phyloP scores from a whole-genome alignment of 2,797 vertebrate genomes.

The Sebastes umbrosus region DNA sequence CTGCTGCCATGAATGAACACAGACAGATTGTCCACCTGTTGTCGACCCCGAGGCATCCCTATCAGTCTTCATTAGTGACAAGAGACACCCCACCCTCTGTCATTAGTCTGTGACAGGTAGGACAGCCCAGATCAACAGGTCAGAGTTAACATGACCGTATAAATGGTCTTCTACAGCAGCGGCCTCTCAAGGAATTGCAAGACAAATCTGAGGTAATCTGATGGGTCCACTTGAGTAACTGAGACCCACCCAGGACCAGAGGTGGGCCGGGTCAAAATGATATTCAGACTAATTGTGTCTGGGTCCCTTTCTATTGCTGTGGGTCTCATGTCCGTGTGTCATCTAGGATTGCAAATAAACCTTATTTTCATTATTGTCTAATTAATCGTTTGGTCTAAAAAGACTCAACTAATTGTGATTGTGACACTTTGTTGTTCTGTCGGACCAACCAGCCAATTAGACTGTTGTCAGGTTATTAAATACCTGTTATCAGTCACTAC shows the following conservation, averaged over 20 bases:
- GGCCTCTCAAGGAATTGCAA: neutral
- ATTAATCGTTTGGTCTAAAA: neutral
- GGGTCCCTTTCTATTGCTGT: neutral
- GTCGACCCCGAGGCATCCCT: slow-evolving; percentile 3
- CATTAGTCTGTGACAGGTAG: slow-evolving; percentile 16
- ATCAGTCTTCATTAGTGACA: slow-evolving; percentile 57
- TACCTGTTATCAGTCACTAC: no score
- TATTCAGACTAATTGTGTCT: neutral
- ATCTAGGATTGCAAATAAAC: neutral
- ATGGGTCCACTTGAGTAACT: neutral
- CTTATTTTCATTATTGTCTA: neutral
- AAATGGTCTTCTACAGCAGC: neutral
- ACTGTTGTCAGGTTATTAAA: no score
- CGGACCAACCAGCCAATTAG: no score
- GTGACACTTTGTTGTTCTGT: neutral
- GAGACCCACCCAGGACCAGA: neutral
- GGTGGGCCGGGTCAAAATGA: fast-evolving
- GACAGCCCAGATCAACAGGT: slow-evolving; percentile 2
- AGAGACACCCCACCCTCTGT: slow-evolving; percentile 29
- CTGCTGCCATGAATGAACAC: slow-evolving; percentile 43
- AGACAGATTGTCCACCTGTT: slow-evolving; percentile 42
- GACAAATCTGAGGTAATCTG: neutral
- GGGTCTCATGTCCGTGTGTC: neutral
- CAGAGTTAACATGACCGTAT: slow-evolving; percentile 8
- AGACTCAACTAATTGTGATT: neutral